These are phyloP conservation scores for Cephalopachus bancanus DNA, from an alignment of 2,797 vertebrate species.

Conservation along the genomic window DNA sequence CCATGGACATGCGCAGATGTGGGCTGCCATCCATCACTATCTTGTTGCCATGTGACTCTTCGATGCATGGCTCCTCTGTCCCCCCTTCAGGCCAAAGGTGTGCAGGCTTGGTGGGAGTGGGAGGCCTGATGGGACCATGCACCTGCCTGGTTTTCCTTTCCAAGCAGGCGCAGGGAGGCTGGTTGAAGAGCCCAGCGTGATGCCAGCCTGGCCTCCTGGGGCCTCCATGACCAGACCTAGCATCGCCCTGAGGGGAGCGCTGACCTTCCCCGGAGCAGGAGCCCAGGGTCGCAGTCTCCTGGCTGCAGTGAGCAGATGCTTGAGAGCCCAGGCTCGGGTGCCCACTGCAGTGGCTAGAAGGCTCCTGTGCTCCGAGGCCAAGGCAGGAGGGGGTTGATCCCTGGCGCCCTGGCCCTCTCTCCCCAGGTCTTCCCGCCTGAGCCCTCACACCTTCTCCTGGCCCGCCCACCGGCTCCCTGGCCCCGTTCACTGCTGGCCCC, in stretches of 20 bases:
- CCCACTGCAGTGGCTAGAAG: not conserved
- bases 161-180: not conserved
- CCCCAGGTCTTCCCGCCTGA: not conserved
- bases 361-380: not conserved
- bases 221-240: no score
- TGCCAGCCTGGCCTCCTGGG: no score
- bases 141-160: slow-evolving; percentile 23
- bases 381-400: not conserved
- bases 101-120: not conserved
- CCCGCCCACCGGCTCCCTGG: no score
- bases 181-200: not conserved
- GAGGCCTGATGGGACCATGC: not conserved
- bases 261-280: no score
- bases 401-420: not conserved
- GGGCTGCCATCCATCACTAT: not conserved
- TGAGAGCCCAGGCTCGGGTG: not conserved
- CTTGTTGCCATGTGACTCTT: not conserved
- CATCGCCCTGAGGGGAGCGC: no score
- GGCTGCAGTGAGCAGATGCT: not conserved
- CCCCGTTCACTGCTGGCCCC: no score
- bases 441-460: not conserved
- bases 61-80: not conserved
- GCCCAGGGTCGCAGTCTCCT: not conserved
- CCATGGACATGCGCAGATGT: no score
- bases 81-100: not conserved